Percentiles rank a stretch among this genome's conserved stretches.
Evolutionary conservation across 37 sponge, comb jelly and placozoan species (phyloP).

Genomic region (Halichondria panicea): DNA sequence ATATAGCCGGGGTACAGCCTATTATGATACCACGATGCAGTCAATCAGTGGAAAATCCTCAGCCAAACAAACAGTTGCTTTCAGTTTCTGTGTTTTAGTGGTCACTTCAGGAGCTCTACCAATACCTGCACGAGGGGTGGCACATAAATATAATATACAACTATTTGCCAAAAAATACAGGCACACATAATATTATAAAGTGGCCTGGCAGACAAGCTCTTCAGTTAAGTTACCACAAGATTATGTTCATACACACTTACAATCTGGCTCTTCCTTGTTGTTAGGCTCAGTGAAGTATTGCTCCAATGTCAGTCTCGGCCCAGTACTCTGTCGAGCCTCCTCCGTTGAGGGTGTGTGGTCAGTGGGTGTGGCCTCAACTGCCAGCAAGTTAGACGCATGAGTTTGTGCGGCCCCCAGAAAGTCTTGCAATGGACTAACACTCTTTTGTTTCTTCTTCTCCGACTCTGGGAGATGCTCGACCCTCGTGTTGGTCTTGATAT

Average conservation of each 20-base stretch:
- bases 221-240: not conserved
- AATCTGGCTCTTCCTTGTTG: constrained; percentile 58
- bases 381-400: not conserved
- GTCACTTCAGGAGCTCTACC: constrained; percentile 69
- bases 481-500: constrained; percentile 84
- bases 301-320: constrained; percentile 41
- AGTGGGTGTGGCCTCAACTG: constrained; percentile 13
- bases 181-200: too few relatives aligned
- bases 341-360: not conserved
- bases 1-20: too few relatives aligned
- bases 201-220: not conserved
- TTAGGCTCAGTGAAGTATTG: constrained; percentile 70
- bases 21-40: too few relatives aligned
- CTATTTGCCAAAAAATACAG: too few relatives aligned
- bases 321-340: not conserved
- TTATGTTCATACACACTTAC: constrained; percentile 20
- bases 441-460: constrained; percentile 67
- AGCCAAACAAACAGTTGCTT: constrained; percentile 91
- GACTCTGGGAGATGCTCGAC: constrained; percentile 90
- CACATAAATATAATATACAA: not conserved
- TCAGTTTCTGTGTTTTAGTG: constrained; percentile 81
- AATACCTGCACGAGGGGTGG: constrained; percentile 38
- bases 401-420: constrained; percentile 56
- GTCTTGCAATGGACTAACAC: constrained; percentile 45
- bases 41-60: constrained; percentile 90